phyloP scores from a whole-genome alignment of 2,797 vertebrate genomes.

The Sebastes taczanowskii region DNA sequence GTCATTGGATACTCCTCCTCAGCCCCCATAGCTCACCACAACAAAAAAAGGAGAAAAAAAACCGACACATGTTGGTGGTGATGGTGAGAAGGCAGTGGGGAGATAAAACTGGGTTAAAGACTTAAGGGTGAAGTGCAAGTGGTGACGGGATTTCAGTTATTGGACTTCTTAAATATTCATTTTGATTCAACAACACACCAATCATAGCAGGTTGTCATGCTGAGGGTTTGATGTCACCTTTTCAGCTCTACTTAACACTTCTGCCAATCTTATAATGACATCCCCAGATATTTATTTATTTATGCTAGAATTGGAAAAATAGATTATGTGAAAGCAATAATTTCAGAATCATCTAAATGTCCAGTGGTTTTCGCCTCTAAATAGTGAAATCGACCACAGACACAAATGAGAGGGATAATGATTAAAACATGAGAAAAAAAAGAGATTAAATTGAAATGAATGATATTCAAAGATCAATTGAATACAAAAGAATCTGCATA shows the following conservation, averaged over 20 bases:
- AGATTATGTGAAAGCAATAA: not conserved
- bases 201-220: conserved; percentile 25
- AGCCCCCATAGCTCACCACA: conserved; percentile 10
- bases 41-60: not conserved
- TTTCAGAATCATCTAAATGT: not conserved
- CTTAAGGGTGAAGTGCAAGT: conserved; percentile 26
- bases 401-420: not conserved
- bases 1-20: conserved; percentile 60
- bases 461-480: conserved; percentile 15
- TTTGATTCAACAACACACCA: conserved; percentile 24
- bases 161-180: conserved; percentile 35
- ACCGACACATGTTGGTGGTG: not conserved
- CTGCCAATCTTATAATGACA: conserved; percentile 25
- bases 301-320: not conserved
- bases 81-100: not conserved
- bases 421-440: not conserved
- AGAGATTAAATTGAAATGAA: conserved; percentile 22
- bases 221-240: conserved; percentile 25
- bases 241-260: conserved; percentile 18
- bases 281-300: conserved; percentile 1
- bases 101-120: conserved; percentile 14
- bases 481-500: not conserved
- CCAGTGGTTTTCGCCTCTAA: not conserved
- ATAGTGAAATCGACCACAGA: not conserved
- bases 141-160: conserved; percentile 8